A percentile compares a stretch with the other conserved stretches of the same genome.
Conservation (phyloP, 92 coral and sea anemone species). For the Porites rus region DNA sequence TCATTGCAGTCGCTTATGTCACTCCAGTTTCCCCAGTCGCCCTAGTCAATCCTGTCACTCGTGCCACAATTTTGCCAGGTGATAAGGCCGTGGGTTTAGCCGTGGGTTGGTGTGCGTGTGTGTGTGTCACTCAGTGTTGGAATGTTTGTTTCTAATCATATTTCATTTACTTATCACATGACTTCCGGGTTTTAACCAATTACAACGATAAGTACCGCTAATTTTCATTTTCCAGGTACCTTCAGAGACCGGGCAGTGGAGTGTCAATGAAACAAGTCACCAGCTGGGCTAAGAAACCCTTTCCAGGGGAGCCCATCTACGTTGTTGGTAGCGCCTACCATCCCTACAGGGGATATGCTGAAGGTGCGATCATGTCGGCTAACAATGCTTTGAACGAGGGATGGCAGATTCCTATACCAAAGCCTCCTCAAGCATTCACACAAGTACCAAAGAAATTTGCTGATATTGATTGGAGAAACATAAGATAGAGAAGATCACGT, state of each 20-base stretch:
- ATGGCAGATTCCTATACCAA: conserved; percentile 41
- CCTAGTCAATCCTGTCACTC: too few relatives aligned
- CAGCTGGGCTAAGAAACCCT: conserved; percentile 44
- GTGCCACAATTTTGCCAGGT: too few relatives aligned
- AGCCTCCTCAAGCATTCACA: neutral
- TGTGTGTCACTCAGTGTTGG: too few relatives aligned
- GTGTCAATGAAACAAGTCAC: conserved; percentile 45
- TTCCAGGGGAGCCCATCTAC: conserved; percentile 21
- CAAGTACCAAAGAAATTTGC: conserved; percentile 1
- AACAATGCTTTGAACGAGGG: conserved; percentile 45
- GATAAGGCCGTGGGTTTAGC: too few relatives aligned
- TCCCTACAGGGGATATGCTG: conserved; percentile 56
- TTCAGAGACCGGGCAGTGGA: conserved; percentile 41
- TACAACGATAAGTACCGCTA: neutral
- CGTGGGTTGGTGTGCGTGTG: too few relatives aligned
- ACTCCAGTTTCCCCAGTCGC: too few relatives aligned
- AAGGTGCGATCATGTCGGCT: conserved; percentile 47
- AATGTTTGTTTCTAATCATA: too few relatives aligned
- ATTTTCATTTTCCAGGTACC: conserved; percentile 16
- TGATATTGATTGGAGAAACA: conserved; percentile 40
- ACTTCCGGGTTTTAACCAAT: too few relatives aligned
- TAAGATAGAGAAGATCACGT: conserved; percentile 24
- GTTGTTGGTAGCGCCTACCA: conserved; percentile 47
- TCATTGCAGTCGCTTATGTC: too few relatives aligned
- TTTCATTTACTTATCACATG: too few relatives aligned